Conservation (phyloP, 2,113 vertebrate genomes). For the Nanger granti region DNA sequence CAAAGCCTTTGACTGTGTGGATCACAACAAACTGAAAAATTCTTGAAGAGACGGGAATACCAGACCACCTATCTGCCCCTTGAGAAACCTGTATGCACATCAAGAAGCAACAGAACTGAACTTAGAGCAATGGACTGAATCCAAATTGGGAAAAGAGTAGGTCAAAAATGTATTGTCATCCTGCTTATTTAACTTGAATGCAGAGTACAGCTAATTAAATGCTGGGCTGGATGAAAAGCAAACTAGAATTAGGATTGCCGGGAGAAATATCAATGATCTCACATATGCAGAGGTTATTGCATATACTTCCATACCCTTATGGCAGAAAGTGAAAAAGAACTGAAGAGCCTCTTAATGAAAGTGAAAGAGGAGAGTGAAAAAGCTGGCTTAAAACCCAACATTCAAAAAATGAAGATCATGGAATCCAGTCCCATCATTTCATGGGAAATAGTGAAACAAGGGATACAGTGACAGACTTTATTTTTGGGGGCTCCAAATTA, state of each 20-base stretch:
- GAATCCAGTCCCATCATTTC: not conserved
- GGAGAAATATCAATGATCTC: not conserved
- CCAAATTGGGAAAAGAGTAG: not conserved
- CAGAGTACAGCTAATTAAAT: not conserved
- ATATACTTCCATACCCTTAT: not conserved
- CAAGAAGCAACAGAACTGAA: not conserved
- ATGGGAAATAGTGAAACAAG: not conserved
- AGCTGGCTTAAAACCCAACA: not conserved
- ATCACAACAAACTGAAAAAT: not conserved
- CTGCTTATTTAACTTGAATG: not conserved
- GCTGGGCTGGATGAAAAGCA: not conserved
- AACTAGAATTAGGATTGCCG: not conserved
- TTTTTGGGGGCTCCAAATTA: not conserved
- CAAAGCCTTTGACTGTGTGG: not conserved
- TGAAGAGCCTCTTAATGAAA: not conserved
- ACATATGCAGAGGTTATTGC: not conserved
- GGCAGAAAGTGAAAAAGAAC: not conserved
- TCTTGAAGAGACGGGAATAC: not conserved
- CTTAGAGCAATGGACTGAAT: not conserved
- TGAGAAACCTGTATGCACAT: not conserved
- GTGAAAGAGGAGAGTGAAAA: not conserved
- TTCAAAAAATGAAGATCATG: not conserved
- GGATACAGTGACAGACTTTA: not conserved
- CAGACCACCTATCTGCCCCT: not conserved
- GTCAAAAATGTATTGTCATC: not conserved